Evolutionary conservation across 2,888 invertebrate genomes (phyloP).

Genomic region (Chloroclystis v-ata): DNA sequence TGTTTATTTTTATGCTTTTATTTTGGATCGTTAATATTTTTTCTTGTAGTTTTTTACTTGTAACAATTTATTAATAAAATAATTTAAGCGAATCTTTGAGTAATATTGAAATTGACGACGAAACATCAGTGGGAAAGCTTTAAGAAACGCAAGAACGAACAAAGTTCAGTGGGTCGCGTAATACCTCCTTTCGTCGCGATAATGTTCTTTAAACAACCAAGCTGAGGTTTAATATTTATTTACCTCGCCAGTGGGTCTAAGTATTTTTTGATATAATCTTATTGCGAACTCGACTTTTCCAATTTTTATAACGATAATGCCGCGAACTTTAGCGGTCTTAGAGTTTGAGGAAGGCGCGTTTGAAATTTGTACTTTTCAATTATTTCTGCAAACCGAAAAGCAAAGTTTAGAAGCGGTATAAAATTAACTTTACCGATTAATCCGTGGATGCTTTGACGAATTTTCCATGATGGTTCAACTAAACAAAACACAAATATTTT

Average conservation of each 20-base stretch:
- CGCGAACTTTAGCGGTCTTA: constrained; percentile 43
- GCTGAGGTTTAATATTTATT: constrained; percentile 49
- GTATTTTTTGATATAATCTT: constrained; percentile 44
- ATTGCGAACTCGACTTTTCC: constrained; percentile 42
- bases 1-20: no score
- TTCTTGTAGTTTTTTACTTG: no score
- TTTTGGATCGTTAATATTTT: no score
- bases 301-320: constrained; percentile 55
- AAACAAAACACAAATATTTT: constrained; percentile 36
- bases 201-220: constrained; percentile 49
- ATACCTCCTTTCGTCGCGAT: constrained; percentile 42
- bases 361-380: constrained; percentile 58
- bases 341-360: constrained; percentile 39
- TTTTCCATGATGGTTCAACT: constrained; percentile 39
- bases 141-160: constrained; percentile 36
- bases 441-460: constrained; percentile 39
- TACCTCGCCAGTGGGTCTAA: constrained; percentile 35
- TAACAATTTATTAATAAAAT: no score
- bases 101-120: constrained; percentile 40
- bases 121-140: constrained; percentile 34
- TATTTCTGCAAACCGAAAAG: constrained; percentile 47
- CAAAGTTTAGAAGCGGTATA: constrained; percentile 48
- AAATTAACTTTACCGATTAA: constrained; percentile 55
- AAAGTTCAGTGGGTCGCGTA: constrained; percentile 49
- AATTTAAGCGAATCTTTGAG: constrained; percentile 26